These are phyloP conservation scores for Cyprinella venusta DNA, from an alignment of 2,797 vertebrate genomes.

Conservation along the genomic window DNA sequence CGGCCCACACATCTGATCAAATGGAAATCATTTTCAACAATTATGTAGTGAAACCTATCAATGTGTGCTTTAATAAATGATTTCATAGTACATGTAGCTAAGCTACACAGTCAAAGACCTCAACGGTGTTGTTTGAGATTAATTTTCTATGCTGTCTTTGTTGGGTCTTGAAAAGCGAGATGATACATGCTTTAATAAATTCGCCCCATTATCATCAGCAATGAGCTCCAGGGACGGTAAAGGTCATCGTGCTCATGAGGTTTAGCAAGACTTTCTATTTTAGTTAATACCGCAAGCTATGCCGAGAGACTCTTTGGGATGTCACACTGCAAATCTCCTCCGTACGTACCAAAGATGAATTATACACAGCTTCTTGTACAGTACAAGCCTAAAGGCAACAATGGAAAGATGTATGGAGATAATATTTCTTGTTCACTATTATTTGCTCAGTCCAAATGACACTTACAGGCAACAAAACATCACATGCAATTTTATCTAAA, in stretches of 20 bases:
- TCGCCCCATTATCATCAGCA: neutral
- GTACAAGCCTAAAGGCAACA: neutral
- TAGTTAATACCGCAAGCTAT: slow-evolving; percentile 40
- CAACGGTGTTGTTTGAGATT: neutral
- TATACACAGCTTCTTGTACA: neutral
- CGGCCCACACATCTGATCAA: slow-evolving; percentile 7
- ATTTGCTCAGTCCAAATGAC: neutral
- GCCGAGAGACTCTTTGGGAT: slow-evolving; percentile 34
- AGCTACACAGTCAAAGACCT: neutral
- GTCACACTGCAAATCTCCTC: slow-evolving; percentile 11
- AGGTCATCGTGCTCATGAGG: slow-evolving; percentile 33
- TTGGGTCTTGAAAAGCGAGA: neutral
- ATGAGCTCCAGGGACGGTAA: slow-evolving; percentile 24
- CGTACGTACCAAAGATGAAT: slow-evolving; percentile 12
- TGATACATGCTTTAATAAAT: slow-evolving; percentile 7
- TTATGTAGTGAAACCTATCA: neutral
- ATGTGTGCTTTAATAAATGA: neutral
- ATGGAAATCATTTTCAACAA: neutral
- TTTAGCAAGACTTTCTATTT: slow-evolving; percentile 43
- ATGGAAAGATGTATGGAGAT: neutral
- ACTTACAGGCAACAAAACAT: neutral
- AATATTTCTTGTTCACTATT: neutral
- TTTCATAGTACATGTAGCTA: neutral
- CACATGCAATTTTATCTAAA: slow-evolving; percentile 2
- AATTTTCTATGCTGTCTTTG: slow-evolving; percentile 4